A percentile compares a stretch with the other conserved stretches of the same genome.
Evolutionary conservation across 2,888 invertebrate species (phyloP).

Genomic region (Brachyptera risi): DNA sequence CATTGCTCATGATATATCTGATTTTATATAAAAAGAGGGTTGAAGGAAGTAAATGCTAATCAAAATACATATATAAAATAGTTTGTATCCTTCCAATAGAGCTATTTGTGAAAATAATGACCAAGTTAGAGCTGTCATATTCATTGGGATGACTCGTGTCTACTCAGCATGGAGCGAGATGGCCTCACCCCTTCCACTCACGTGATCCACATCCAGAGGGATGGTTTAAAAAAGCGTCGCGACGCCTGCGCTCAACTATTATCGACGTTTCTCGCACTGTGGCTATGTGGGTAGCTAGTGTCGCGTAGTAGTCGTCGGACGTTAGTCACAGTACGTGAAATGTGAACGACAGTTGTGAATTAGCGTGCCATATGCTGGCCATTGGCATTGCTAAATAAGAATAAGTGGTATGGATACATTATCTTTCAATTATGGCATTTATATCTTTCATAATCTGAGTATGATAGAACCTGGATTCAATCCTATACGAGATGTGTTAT

Average conservation of each 20-base stretch:
- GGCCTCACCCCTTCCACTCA: background rate
- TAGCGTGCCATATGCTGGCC: conserved; percentile 20
- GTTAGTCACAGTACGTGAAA: background rate
- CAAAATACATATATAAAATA: too few relatives aligned
- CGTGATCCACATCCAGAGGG: background rate
- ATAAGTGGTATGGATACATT: background rate
- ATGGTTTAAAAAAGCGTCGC: background rate
- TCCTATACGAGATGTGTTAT: too few relatives aligned
- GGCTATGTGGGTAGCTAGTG: background rate
- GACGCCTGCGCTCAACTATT: conserved; percentile 3
- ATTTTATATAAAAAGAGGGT: too few relatives aligned
- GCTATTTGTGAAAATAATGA: too few relatives aligned
- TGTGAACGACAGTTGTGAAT: background rate
- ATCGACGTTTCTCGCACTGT: conserved; percentile 16
- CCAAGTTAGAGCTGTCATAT: too few relatives aligned
- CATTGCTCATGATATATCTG: too few relatives aligned
- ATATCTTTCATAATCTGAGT: too few relatives aligned
- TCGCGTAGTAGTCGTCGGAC: background rate
- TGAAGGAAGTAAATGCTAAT: too few relatives aligned
- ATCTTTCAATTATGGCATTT: background rate
- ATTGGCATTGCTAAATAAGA: conserved; percentile 15
- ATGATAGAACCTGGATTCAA: too few relatives aligned
- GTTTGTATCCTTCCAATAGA: too few relatives aligned
- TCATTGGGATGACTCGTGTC: too few relatives aligned
- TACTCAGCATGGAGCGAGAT: too few relatives aligned